phyloP scores from a whole-genome alignment of 1,140 invertebrate genomes.

The Drosophila grimshawi region DNA sequence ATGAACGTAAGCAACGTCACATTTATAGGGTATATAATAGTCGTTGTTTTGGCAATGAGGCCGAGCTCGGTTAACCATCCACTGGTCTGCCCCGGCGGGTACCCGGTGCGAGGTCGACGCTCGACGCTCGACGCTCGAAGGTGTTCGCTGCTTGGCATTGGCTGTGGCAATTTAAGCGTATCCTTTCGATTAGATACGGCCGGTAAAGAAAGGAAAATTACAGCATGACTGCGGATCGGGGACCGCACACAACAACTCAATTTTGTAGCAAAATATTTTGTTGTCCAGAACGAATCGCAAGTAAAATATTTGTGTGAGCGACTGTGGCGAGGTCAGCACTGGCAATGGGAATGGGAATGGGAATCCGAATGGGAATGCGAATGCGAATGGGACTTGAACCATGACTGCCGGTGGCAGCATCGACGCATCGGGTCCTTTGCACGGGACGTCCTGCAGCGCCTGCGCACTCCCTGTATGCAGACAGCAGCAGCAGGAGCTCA shows the following conservation, averaged over 20 bases:
- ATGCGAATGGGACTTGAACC: conserved; percentile 4
- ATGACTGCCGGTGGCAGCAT: conserved; percentile 24
- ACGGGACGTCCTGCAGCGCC: conserved; percentile 52
- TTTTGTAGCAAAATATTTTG: conserved; percentile 83
- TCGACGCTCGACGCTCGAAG: conserved; percentile 1
- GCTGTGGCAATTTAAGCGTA: conserved; percentile 74
- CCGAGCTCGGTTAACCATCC: conserved; percentile 47
- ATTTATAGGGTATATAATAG: not conserved
- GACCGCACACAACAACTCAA: conserved; percentile 75
- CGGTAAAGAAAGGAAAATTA: conserved; percentile 69
- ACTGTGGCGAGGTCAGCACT: conserved; percentile 20
- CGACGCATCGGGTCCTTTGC: conserved; percentile 21
- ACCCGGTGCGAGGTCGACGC: conserved; percentile 26
- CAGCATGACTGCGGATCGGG: conserved; percentile 58
- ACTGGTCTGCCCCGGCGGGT: conserved; percentile 7
- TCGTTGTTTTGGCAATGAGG: not conserved
- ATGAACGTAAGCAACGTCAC: not conserved
- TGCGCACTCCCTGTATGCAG: conserved; percentile 68
- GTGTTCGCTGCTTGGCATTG: conserved; percentile 50
- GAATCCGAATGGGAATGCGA: not conserved
- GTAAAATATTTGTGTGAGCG: conserved; percentile 54
- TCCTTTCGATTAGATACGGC: conserved; percentile 78
- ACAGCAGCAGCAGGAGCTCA: conserved; percentile 84
- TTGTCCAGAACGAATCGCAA: conserved; percentile 79
- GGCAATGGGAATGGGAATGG: not conserved